These are phyloP conservation scores for Apus apus DNA, from an alignment of 2,113 vertebrate genomes.

Conservation along the genomic window DNA sequence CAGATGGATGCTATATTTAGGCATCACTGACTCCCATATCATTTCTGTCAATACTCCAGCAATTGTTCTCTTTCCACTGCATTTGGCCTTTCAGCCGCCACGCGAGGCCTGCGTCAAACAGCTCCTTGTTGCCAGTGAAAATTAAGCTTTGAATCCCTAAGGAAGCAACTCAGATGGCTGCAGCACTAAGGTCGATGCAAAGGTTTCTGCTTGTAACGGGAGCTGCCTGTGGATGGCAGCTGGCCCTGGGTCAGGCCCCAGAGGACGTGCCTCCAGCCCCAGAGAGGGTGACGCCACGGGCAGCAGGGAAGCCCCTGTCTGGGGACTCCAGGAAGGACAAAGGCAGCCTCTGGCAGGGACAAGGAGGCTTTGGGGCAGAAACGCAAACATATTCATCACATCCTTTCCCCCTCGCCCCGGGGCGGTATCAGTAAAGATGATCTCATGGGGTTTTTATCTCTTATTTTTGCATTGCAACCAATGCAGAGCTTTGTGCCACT, in stretches of 20 bases:
- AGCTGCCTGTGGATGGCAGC: neutral
- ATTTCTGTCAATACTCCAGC: neutral
- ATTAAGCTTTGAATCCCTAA: neutral
- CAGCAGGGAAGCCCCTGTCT: neutral
- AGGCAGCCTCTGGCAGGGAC: constrained; percentile 1
- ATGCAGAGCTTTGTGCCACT: constrained; percentile 51
- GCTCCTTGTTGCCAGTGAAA: neutral
- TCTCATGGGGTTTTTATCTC: constrained; percentile 47
- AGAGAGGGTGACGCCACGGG: neutral
- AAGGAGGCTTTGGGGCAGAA: constrained; percentile 22
- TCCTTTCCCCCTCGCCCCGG: neutral
- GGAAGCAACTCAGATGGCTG: neutral
- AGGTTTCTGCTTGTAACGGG: neutral
- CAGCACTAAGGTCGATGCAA: neutral
- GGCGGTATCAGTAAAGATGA: constrained; percentile 34
- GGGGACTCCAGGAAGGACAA: neutral
- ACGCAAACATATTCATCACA: neutral
- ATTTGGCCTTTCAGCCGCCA: neutral
- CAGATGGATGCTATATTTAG: accelerated
- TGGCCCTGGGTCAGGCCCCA: neutral
- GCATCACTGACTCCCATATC: accelerated
- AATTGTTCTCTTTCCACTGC: neutral
- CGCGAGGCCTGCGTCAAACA: accelerated
- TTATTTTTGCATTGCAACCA: constrained; percentile 13
- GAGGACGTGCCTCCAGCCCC: neutral